phyloP scores from a whole-genome alignment of 2,113 vertebrate species.

The Synchiropus splendidus region DNA sequence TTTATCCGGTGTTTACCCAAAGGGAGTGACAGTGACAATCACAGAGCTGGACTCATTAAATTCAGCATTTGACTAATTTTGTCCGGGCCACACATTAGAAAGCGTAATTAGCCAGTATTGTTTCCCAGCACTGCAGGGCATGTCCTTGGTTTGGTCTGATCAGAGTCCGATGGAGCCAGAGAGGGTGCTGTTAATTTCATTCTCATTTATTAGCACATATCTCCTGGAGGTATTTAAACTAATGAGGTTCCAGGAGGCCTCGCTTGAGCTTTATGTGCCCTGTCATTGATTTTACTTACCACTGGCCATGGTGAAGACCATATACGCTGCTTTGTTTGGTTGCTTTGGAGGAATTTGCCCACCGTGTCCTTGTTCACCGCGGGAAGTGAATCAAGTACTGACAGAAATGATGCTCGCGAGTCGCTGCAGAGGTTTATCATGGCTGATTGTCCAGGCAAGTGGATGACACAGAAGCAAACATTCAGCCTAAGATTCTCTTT shows the following conservation, averaged over 20 bases:
- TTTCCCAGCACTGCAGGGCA: conserved; percentile 58
- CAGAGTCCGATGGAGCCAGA: conserved; percentile 39
- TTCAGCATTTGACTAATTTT: conserved; percentile 48
- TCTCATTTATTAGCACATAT: conserved; percentile 67
- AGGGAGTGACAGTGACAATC: conserved; percentile 28
- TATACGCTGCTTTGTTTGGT: conserved; percentile 31
- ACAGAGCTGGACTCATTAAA: conserved; percentile 31
- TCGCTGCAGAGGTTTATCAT: conserved; percentile 5
- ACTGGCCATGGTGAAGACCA: conserved; percentile 46
- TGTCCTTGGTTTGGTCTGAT: conserved; percentile 42
- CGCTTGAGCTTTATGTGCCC: conserved; percentile 53
- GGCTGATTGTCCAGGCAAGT: conserved; percentile 14
- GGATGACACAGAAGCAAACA: conserved; percentile 1
- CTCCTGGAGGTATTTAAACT: conserved; percentile 65
- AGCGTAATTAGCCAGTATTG: conserved; percentile 54
- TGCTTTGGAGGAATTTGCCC: conserved; percentile 50
- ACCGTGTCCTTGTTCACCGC: conserved; percentile 27
- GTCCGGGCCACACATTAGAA: conserved; percentile 37
- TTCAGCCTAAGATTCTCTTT: background rate
- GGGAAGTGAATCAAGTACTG: conserved; percentile 13
- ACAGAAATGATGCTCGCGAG: conserved; percentile 22
- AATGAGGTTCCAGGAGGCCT: conserved; percentile 55
- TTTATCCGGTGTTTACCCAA: conserved; percentile 11
- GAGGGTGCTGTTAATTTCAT: conserved; percentile 56
- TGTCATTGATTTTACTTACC: conserved; percentile 62